Evolutionary conservation across 2,113 vertebrate genomes (phyloP).

Genomic region (Vanacampus margaritifer): DNA sequence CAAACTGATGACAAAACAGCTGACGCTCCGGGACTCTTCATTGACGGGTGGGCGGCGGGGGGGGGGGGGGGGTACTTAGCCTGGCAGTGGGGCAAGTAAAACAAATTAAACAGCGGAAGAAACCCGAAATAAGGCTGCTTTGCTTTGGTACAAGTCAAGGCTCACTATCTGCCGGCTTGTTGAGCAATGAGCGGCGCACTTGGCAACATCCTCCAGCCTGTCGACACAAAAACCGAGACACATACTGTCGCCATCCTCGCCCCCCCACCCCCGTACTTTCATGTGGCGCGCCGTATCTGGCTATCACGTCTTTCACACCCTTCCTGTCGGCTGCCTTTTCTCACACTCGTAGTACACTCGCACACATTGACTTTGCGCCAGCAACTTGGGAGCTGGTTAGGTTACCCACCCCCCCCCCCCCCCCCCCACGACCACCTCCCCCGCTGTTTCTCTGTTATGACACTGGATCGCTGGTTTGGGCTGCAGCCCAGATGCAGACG

Average conservation of each 20-base stretch:
- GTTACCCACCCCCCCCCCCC: neutral
- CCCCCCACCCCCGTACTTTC: constrained; percentile 11
- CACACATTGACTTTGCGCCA: neutral
- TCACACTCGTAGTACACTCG: constrained; percentile 6
- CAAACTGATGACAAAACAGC: no score
- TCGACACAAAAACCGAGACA: constrained; percentile 45
- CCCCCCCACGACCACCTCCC: neutral
- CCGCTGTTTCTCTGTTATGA: neutral
- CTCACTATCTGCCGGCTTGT: constrained; percentile 26
- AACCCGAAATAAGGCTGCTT: no score
- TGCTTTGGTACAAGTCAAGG: neutral
- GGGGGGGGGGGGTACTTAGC: no score
- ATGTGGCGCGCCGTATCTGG: constrained; percentile 15
- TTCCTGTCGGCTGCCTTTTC: constrained; percentile 14
- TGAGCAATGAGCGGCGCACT: constrained; percentile 33
- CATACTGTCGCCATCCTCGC: constrained; percentile 10
- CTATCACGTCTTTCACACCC: constrained; percentile 30
- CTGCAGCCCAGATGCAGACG: neutral
- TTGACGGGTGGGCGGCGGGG: no score
- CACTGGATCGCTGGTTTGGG: constrained; percentile 12
- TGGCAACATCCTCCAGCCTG: constrained; percentile 50
- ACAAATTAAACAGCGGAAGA: no score
- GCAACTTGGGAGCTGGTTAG: neutral
- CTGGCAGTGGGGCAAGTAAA: no score
- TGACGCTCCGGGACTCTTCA: no score